Percentiles rank a stretch among this genome's conserved stretches.
These are phyloP conservation scores for Tachysurus vachellii DNA, from an alignment of 2,113 vertebrate species.

Conservation along the genomic window DNA sequence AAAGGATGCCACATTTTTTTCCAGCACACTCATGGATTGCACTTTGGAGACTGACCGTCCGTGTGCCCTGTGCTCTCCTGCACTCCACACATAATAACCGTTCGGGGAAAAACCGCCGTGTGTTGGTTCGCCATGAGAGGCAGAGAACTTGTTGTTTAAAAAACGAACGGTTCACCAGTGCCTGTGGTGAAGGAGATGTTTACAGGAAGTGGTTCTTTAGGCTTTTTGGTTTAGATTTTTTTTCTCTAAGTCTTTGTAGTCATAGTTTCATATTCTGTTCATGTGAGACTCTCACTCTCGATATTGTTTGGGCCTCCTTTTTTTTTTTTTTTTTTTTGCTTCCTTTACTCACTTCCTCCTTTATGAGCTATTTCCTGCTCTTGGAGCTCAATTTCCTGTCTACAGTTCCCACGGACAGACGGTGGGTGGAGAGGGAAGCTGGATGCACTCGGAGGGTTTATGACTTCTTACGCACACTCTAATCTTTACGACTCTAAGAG, in stretches of 20 bases:
- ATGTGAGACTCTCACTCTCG: slow-evolving; percentile 21
- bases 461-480: slow-evolving; percentile 2
- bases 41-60: not conserved
- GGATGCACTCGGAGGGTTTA: not conserved
- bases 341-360: slow-evolving; percentile 46
- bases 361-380: slow-evolving; percentile 57
- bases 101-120: not conserved
- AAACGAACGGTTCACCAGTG: not conserved
- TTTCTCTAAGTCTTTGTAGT: slow-evolving; percentile 31
- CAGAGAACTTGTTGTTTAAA: not conserved
- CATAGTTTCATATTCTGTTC: slow-evolving; percentile 13
- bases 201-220: slow-evolving; percentile 33
- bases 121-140: slow-evolving; percentile 13
- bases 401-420: slow-evolving; percentile 56
- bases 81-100: slow-evolving; percentile 23
- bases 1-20: slow-evolving; percentile 7
- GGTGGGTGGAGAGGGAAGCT: slow-evolving; percentile 2
- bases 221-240: not conserved
- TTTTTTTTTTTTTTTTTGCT: slow-evolving; percentile 16
- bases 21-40: not conserved
- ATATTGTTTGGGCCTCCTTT: slow-evolving; percentile 49
- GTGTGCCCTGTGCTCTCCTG: not conserved
- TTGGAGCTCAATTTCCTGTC: slow-evolving; percentile 60
- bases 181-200: slow-evolving; percentile 35
- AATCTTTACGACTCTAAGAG: not conserved